Base-by-base conservation (phyloP, 2,888 invertebrate species). In the Coelinius sp. region DNA sequence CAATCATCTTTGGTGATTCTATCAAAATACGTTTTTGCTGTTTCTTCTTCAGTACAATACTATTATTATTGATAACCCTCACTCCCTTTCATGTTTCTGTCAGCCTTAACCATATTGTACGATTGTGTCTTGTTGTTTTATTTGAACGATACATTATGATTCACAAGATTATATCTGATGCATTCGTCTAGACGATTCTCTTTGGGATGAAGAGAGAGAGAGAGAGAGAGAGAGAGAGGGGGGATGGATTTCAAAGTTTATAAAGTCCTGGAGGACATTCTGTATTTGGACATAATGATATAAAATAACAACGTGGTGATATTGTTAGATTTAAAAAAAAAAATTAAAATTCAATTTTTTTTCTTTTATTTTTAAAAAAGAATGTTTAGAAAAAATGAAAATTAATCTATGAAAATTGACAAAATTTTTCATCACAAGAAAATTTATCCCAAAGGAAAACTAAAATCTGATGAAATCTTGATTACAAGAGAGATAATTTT, bases 81-180 rank as follows among this genome's bases (percentile, higher is more conserved):
- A 4, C 41, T 4, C 38, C 14, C 17, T 6, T 52, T 22, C 35
- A 35, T 44, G 27, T 17, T 20, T 10, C 6, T 10, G 24, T 52
- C 25, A 17, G 44, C 44, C 12, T 8, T 44, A 7, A 10, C 27
- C 22, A 46, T 69, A 14, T 63, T 12, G 59, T 56, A 35, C 35
- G 24, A 27, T 27, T 49, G 31, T 44, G 64, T 62, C 66, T 62
- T 66, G 73, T 80, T 81, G 82, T 84, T 83, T 83, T 84, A 85
- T 84, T 81, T 81, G 83, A 81, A 79, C 80, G 84, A 85, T 86
- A 85, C 83, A 85, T 86, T 86, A 86, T 83, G 83, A 85, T 85
- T 84, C 85, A 83, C 79, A 78, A 85, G 85, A 86, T 86, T 79
- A 83, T 85, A 86, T 86, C 85, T 85, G 80, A 44, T 75, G 81